Percentiles rank a stretch among this genome's conserved stretches.
phyloP scores from a whole-genome alignment of 1,140 invertebrate species.

The Nephila pilipes region DNA sequence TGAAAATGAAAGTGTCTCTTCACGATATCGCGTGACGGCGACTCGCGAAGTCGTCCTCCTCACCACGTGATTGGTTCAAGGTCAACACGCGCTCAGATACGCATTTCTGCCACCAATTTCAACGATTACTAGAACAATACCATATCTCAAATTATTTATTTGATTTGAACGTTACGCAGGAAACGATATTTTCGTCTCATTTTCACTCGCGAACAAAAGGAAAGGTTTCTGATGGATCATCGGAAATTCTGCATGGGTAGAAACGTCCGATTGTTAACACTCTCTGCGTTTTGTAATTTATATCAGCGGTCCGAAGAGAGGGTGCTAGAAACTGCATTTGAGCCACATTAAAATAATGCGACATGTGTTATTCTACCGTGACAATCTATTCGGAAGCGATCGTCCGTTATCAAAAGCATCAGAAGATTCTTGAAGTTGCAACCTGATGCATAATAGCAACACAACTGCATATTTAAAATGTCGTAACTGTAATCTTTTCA shows the following conservation, averaged over 20 bases:
- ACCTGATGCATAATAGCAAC: not conserved
- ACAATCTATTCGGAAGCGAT: not conserved
- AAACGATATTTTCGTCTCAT: conserved; percentile 72
- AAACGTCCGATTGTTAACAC: conserved; percentile 62
- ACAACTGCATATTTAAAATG: not conserved
- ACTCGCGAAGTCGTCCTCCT: conserved; percentile 3
- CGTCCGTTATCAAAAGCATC: conserved; percentile 6
- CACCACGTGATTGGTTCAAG: conserved; percentile 73
- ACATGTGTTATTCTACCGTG: conserved; percentile 26
- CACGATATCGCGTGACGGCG: conserved; percentile 65
- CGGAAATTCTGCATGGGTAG: conserved; percentile 32
- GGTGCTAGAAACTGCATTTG: conserved; percentile 1
- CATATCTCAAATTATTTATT: conserved; percentile 71
- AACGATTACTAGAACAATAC: conserved; percentile 75
- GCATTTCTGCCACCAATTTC: conserved; percentile 66
- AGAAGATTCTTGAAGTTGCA: not conserved
- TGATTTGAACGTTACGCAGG: conserved; percentile 65
- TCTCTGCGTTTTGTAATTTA: conserved; percentile 47
- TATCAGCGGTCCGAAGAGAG: not conserved
- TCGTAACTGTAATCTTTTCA: not conserved
- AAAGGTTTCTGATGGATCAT: conserved; percentile 50
- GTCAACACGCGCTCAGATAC: conserved; percentile 53
- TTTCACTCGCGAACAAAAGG: conserved; percentile 65
- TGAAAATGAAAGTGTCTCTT: conserved; percentile 51
- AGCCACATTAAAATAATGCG: not conserved